Conservation (phyloP, 2,888 invertebrate species). For the Patella pellucida region DNA sequence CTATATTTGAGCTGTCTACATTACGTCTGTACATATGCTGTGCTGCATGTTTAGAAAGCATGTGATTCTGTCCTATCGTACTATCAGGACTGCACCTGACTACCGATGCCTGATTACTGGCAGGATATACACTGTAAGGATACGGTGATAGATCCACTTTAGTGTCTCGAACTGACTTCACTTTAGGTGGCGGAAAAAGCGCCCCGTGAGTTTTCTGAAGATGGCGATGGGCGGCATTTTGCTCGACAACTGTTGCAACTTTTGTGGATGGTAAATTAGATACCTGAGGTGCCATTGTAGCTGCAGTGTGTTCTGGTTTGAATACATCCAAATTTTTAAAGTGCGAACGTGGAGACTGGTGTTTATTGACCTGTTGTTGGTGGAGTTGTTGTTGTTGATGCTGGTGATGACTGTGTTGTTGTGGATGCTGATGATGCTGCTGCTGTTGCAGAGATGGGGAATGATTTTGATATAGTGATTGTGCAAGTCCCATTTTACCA, state of each 20-base stretch:
- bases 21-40: neutral
- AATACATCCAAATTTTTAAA: neutral
- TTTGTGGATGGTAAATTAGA: neutral
- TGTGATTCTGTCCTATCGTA: neutral
- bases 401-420: conserved; percentile 23
- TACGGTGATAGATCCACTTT: neutral
- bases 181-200: too few species aligned
- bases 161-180: neutral
- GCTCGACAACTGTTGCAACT: neutral
- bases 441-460: conserved; percentile 13
- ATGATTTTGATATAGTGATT: conserved; percentile 14
- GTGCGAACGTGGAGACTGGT: neutral
- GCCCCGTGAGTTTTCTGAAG: neutral
- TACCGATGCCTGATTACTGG: neutral
- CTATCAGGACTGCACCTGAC: neutral
- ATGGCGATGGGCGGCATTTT: neutral
- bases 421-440: conserved; percentile 16
- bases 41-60: neutral
- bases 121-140: neutral
- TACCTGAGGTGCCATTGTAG: neutral
- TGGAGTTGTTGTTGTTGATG: conserved; percentile 19
- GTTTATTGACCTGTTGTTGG: conserved; percentile 12
- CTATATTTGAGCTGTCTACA: neutral
- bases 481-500: neutral
- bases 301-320: neutral